Evolutionary conservation across 1,140 invertebrate genomes (phyloP), one percentile per base, ranked within the genome.

Genomic region (Chrysoperla carnea): DNA sequence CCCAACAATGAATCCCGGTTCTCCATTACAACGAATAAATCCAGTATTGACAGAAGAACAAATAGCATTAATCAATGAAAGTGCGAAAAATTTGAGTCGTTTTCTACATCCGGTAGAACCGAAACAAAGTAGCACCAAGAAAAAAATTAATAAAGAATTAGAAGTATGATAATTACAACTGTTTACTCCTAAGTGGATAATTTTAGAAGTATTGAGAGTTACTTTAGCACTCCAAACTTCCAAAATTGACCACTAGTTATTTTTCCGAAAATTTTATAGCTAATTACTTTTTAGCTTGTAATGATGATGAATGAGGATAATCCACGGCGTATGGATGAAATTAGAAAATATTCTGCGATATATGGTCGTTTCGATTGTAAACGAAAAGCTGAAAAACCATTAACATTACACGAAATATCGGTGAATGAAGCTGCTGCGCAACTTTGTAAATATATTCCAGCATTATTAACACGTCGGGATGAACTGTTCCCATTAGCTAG

Each of bases 391-490:
- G 87, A 94, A 62, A 96, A 96, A 61, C 90, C 91, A 1, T 69
- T 98, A 39, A 96, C 92, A 1, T 63, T 95, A 39, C 93, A 98
- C 62, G 93, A 97, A 72, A 89, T 92, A 12, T 89, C 86, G 33
- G 91, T 97, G 8, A 98, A 98, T 64, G 94, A 98, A 61, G 93
- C 93, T 1, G 90, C 93, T 0, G 91, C 91, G 1, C 93, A 97
- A 60, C 78, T 98, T 43, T 95, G 92, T 58, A 72, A 82, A 55
- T 79, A 86, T 56, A 76, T 89, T 44, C 90, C 91, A 1, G 83
- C 85, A 4, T 65, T 97, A 29, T 67, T 98, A 33, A 95, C 91
- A 3, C 69, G 92, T 31, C 67, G 92, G 29, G 91, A 97, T 58
- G 91, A 96, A 62, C 72, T 98, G 27, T 97, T 97, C 60, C 87